Percentiles rank a stretch among this genome's conserved stretches.
phyloP scores from a whole-genome alignment of 2,888 invertebrate genomes.

The Melieria crassipennis region DNA sequence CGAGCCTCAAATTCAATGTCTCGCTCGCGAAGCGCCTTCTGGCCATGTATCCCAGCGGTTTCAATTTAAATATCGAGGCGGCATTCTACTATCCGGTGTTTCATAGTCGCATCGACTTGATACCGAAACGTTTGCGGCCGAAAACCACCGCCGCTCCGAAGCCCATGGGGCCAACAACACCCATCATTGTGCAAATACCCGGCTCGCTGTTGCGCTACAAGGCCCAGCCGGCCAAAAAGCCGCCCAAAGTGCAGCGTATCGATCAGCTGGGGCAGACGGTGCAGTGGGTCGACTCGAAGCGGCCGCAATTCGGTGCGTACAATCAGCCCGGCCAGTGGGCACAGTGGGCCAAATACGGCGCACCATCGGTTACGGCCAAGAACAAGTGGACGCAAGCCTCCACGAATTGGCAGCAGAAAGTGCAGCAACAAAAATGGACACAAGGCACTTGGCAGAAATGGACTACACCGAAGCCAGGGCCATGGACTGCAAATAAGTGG shows the following conservation, averaged over 20 bases:
- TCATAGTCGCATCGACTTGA: slow-evolving; percentile 53
- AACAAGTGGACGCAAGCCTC: slow-evolving; percentile 49
- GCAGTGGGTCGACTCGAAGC: slow-evolving; percentile 38
- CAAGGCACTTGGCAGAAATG: slow-evolving; percentile 51
- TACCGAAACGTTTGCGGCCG: slow-evolving; percentile 55
- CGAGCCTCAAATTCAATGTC: slow-evolving; percentile 56
- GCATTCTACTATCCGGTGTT: slow-evolving; percentile 59
- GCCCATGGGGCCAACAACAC: slow-evolving; percentile 46
- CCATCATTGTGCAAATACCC: slow-evolving; percentile 53
- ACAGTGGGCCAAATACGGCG: slow-evolving; percentile 50
- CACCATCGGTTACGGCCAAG: slow-evolving; percentile 38
- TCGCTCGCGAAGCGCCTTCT: slow-evolving; percentile 53
- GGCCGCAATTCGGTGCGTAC: slow-evolving; percentile 21
- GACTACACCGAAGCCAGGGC: slow-evolving; percentile 45
- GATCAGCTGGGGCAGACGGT: slow-evolving; percentile 40
- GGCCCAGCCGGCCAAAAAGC: slow-evolving; percentile 48
- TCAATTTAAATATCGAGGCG: slow-evolving; percentile 51
- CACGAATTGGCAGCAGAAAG: slow-evolving; percentile 10
- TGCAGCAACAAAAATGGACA: slow-evolving; percentile 1
- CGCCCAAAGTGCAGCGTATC: slow-evolving; percentile 50
- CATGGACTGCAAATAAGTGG: slow-evolving; percentile 7
- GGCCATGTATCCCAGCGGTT: slow-evolving; percentile 52
- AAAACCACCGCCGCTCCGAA: slow-evolving; percentile 50
- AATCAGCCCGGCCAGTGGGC: slow-evolving; percentile 47
- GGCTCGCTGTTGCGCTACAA: slow-evolving; percentile 57